These are phyloP conservation scores for Physocephala rufipes DNA, from an alignment of 2,888 invertebrate genomes.

Conservation along the genomic window DNA sequence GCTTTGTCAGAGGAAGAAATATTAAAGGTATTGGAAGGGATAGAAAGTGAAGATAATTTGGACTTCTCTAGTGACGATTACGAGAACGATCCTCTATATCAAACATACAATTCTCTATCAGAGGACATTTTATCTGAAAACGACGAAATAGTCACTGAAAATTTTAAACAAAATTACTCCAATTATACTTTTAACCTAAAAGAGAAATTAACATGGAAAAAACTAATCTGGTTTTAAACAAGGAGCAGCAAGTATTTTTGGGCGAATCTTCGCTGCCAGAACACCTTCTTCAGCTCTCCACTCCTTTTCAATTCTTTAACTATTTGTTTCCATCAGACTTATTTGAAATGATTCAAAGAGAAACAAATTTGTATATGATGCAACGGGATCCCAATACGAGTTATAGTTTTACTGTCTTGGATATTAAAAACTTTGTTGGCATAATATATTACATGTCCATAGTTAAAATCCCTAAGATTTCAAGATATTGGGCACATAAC, in stretches of 20 bases:
- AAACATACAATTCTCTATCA: too few species aligned
- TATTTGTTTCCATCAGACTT: constrained; percentile 31
- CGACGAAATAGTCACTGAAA: too few species aligned
- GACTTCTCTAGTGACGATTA: too few species aligned
- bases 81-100: too few species aligned
- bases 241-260: constrained; percentile 23
- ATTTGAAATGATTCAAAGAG: constrained; percentile 23
- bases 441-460: too few species aligned
- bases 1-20: too few species aligned
- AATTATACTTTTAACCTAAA: not conserved
- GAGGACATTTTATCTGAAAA: too few species aligned
- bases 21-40: too few species aligned
- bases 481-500: too few species aligned
- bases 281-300: constrained; percentile 30
- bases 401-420: constrained; percentile 31
- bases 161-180: too few species aligned
- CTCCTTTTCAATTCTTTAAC: constrained; percentile 32
- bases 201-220: constrained; percentile 20
- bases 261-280: constrained; percentile 26
- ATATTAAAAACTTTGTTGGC: constrained; percentile 35
- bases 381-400: constrained; percentile 31
- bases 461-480: too few species aligned
- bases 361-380: constrained; percentile 34
- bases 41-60: too few species aligned
- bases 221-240: constrained; percentile 25